Conservation (phyloP, 2,113 vertebrate species). For the Clupea harengus region DNA sequence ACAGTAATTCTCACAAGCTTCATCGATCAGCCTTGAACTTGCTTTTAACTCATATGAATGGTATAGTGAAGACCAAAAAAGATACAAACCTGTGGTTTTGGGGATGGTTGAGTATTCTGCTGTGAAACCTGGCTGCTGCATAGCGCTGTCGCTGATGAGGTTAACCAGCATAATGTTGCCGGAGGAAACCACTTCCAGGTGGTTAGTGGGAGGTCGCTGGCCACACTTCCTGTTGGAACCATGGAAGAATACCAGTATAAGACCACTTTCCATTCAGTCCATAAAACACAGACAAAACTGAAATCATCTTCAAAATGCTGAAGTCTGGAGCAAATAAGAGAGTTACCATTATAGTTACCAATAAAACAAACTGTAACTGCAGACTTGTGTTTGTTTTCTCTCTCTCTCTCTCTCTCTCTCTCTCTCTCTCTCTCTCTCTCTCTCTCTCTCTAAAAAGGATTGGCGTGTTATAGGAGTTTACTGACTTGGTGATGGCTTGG, state of each 20-base stretch:
- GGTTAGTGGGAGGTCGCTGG: slow-evolving; percentile 72
- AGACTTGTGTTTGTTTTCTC: too few relatives aligned
- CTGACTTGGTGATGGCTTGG: slow-evolving; percentile 73
- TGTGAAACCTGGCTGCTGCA: slow-evolving; percentile 65
- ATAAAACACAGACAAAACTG: too few relatives aligned
- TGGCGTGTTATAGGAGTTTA: slow-evolving; percentile 6
- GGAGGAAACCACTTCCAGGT: slow-evolving; percentile 69
- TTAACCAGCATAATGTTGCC: slow-evolving; percentile 73
- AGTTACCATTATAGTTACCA: too few relatives aligned
- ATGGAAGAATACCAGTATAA: slow-evolving; percentile 46
- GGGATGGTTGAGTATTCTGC: slow-evolving; percentile 57
- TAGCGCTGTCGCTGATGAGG: slow-evolving; percentile 58
- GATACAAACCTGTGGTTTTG: slow-evolving; percentile 3
- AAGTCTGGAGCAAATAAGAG: too few relatives aligned
- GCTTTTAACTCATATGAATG: too few relatives aligned
- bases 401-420: too few relatives aligned
- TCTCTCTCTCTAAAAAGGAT: not conserved
- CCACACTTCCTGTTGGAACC: slow-evolving; percentile 69
- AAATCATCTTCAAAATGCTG: too few relatives aligned
- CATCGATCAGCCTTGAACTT: too few relatives aligned
- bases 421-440: too few relatives aligned
- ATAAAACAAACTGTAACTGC: too few relatives aligned
- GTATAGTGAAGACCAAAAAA: not conserved
- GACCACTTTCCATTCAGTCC: not conserved
- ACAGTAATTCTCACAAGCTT: too few relatives aligned